phyloP scores from a whole-genome alignment of 2,797 vertebrate genomes.

The Ara ararauna region DNA sequence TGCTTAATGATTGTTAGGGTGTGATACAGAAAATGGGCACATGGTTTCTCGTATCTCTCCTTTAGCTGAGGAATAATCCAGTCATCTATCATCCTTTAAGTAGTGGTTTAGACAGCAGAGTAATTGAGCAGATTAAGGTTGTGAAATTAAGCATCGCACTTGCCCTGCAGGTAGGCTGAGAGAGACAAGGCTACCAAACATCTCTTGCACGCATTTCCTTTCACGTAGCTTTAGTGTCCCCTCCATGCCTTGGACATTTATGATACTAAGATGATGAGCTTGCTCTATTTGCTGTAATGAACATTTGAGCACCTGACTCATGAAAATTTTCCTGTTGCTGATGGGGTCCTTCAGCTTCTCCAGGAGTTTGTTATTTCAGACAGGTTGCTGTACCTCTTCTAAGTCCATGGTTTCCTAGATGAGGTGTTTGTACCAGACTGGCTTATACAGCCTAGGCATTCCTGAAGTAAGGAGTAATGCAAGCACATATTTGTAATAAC shows the following conservation, averaged over 20 bases:
- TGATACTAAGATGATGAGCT: not conserved
- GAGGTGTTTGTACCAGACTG: not conserved
- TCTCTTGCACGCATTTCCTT: not conserved
- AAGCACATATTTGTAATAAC: not conserved
- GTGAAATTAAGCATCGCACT: not conserved
- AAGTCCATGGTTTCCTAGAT: not conserved
- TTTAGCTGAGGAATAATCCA: not conserved
- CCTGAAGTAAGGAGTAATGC: not conserved
- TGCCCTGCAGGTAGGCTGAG: not conserved
- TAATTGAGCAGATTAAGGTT: not conserved
- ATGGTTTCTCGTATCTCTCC: not conserved
- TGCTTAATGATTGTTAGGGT: not conserved
- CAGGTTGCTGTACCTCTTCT: not conserved
- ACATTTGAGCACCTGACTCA: not conserved
- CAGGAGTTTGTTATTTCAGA: not conserved
- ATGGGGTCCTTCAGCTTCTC: not conserved
- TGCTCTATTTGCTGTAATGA: not conserved
- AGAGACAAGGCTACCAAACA: not conserved
- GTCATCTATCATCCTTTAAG: not conserved
- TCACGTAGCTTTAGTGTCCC: not conserved
- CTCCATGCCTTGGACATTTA: fast-evolving
- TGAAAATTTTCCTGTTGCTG: not conserved
- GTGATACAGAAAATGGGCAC: not conserved
- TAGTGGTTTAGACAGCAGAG: not conserved
- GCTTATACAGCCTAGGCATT: not conserved